Conservation (phyloP, 1,140 invertebrate genomes). For the Aleiodes sp. region DNA sequence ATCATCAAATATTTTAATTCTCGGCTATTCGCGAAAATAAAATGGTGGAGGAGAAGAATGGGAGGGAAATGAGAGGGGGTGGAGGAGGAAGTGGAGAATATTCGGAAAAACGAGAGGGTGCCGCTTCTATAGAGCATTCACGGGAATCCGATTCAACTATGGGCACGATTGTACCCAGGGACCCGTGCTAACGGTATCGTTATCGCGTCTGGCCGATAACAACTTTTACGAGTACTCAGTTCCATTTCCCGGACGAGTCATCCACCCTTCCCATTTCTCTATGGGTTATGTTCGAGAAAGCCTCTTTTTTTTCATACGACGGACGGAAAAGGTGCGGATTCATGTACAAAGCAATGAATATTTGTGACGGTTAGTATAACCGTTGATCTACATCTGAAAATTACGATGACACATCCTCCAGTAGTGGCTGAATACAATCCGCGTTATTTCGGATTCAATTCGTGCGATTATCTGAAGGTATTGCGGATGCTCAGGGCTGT, state of each 20-base stretch:
- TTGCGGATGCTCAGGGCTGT: too few relatives aligned
- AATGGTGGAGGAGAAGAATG: background rate
- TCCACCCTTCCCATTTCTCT: background rate
- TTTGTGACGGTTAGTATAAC: background rate
- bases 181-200: constrained; percentile 42
- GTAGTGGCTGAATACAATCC: background rate
- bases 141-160: constrained; percentile 23
- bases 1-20: background rate
- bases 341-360: background rate
- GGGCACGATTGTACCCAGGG: constrained; percentile 18
- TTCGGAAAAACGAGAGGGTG: constrained; percentile 1
- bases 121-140: background rate
- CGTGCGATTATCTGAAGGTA: too few relatives aligned
- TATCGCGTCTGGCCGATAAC: constrained; percentile 47
- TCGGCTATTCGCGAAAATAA: background rate
- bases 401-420: background rate
- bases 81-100: background rate
- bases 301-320: constrained; percentile 5
- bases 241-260: constrained; percentile 41
- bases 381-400: background rate
- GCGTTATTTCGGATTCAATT: background rate
- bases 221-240: constrained; percentile 52
- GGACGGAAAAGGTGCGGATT: background rate
- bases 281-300: background rate
- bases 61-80: background rate